Base-by-base conservation (phyloP, 2,888 invertebrate species). In the Helleia helle region DNA sequence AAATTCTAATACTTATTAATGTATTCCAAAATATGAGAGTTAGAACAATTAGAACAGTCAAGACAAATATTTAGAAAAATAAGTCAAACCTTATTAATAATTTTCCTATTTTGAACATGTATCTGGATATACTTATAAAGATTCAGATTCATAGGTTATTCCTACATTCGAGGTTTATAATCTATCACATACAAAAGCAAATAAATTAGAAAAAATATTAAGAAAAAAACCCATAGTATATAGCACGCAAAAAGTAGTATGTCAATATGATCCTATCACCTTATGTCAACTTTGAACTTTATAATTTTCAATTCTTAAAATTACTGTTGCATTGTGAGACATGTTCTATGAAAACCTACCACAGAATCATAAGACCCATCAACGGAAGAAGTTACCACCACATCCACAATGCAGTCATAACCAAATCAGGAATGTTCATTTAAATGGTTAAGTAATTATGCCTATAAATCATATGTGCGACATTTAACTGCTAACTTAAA, bases 401-500 rank as follows among this genome's bases (percentile, higher is more conserved):
- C n/a, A n/a, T 65, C 54, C 76, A 77, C 77, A 71, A 50, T 62
- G 72, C 64, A 62, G 65, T 66, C 65, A 59, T 71, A 75, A 77
- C 76, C 77, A 65, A 75, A 75, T 79, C 75, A 74, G 84, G 84
- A 84, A 84, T 84, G 84, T 84, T 76, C 73, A 67, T 29, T n/a
- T 38, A 37, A 77, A 79, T 72, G 73, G 77, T 81, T 83, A 83
- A 81, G 83, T 83, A 83, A 75, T 77, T 75, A 83, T 79, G 81
- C 83, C 81, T 83, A 84, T 81, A 76, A 72, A 75, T 69, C 71
- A 73, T 62, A 71, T 72, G 79, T 83, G 80, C 74, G 73, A 76
- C 68, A 64, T n/a, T n/a, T 81, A 71, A 67, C 74, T 72, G 77
- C 83, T 81, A 84, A 81, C 81, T 83, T 84, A 83, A 81, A 80